Percentiles rank a stretch among this genome's conserved stretches.
Evolutionary conservation across 1,140 invertebrate species (phyloP).

Genomic region (Lucilia cuprina): DNA sequence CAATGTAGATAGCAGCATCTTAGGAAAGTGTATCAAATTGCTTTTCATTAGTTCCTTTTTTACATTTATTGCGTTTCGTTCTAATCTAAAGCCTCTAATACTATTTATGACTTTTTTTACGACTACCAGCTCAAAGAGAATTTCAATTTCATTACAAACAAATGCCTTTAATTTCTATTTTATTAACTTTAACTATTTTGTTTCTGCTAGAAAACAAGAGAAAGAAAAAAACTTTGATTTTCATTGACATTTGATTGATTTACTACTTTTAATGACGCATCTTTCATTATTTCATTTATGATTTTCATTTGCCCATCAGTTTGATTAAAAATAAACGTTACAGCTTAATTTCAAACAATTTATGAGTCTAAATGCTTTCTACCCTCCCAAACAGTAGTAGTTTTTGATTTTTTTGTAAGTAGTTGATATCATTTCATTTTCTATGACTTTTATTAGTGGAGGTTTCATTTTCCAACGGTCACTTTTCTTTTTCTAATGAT

Average conservation of each 20-base stretch:
- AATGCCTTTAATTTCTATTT: neutral
- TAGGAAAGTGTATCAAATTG: slow-evolving; percentile 28
- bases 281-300: slow-evolving; percentile 5
- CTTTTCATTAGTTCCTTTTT: neutral
- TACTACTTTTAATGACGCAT: neutral
- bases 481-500: neutral
- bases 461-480: too few relatives aligned
- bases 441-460: neutral
- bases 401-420: neutral
- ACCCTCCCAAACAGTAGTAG: neutral
- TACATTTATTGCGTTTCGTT: too few relatives aligned
- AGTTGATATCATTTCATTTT: neutral
- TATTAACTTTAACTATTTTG: neutral
- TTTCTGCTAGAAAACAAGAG: neutral
- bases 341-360: neutral
- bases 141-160: neutral
- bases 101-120: slow-evolving; percentile 7
- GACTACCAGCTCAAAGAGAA: too few relatives aligned
- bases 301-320: slow-evolving; percentile 6
- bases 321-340: neutral
- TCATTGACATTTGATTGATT: slow-evolving; percentile 22
- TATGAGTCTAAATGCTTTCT: too few relatives aligned
- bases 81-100: slow-evolving; percentile 13
- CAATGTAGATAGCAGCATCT: neutral
- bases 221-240: neutral